Conservation (phyloP, 1,140 invertebrate genomes). For the Calycopis cecrops region DNA sequence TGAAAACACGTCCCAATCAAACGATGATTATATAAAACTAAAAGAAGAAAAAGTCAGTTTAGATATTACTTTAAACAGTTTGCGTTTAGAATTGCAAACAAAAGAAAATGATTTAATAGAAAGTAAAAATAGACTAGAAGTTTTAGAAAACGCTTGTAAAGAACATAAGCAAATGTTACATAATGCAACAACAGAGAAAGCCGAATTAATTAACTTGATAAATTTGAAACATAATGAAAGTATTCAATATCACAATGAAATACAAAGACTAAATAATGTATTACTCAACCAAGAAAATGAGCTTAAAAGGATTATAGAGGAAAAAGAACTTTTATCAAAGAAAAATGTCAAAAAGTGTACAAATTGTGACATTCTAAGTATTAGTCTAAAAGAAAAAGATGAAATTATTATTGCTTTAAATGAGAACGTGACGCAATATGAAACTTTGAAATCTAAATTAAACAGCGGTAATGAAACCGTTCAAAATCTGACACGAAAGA, state of each 20-base stretch:
- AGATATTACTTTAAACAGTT: slow-evolving; percentile 27
- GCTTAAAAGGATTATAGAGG: slow-evolving; percentile 70
- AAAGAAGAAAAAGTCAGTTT: slow-evolving; percentile 43
- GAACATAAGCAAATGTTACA: slow-evolving; percentile 58
- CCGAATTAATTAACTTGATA: slow-evolving; percentile 84
- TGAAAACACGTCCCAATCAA: slow-evolving; percentile 38
- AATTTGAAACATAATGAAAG: slow-evolving; percentile 90
- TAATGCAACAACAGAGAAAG: slow-evolving; percentile 77
- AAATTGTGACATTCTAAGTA: slow-evolving; percentile 46
- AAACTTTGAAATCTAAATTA: slow-evolving; percentile 41
- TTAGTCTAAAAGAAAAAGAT: slow-evolving; percentile 59
- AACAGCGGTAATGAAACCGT: slow-evolving; percentile 37
- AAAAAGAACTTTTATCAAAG: slow-evolving; percentile 62
- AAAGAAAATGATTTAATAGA: slow-evolving; percentile 40
- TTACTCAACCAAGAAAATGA: slow-evolving; percentile 69
- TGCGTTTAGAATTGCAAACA: slow-evolving; percentile 30
- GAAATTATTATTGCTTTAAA: slow-evolving; percentile 53
- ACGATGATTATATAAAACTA: slow-evolving; percentile 44
- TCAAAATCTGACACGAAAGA: slow-evolving; percentile 71
- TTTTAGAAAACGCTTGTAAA: slow-evolving; percentile 38
- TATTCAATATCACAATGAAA: slow-evolving; percentile 87
- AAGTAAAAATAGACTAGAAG: slow-evolving; percentile 39
- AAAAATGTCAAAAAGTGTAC: slow-evolving; percentile 46
- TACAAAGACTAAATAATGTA: slow-evolving; percentile 83
- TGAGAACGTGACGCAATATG: slow-evolving; percentile 36